Evolutionary conservation across 2,113 vertebrate genomes (phyloP).

Genomic region (Boleophthalmus pectinirostris): DNA sequence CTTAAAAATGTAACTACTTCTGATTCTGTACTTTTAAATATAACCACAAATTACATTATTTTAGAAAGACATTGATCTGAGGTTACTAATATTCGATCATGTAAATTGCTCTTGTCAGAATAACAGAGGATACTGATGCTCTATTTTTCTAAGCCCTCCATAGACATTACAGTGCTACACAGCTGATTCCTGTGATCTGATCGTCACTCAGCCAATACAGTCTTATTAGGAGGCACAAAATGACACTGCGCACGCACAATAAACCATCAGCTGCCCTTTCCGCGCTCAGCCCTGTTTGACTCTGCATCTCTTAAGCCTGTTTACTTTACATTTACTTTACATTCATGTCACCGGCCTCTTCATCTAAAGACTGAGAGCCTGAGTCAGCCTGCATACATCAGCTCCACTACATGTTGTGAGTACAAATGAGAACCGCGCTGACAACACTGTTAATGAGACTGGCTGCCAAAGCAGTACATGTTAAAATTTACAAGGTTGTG

Average conservation of each 20-base stretch:
- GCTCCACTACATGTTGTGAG: conserved; percentile 15
- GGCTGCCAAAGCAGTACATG: not conserved
- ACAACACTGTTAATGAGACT: not conserved
- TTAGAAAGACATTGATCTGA: too few relatives aligned
- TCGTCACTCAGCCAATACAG: not conserved
- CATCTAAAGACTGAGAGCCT: not conserved
- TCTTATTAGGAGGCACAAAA: not conserved
- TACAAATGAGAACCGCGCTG: conserved; percentile 30
- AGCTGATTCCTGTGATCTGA: not conserved
- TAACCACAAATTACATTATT: not conserved
- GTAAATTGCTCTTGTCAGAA: not conserved
- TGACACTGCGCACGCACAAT: not conserved
- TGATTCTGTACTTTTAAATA: too few relatives aligned
- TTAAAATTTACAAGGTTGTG: not conserved
- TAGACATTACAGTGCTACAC: not conserved
- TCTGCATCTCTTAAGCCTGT: not conserved
- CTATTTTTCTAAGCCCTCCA: not conserved
- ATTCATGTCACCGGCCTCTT: conserved; percentile 16
- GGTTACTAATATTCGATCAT: not conserved
- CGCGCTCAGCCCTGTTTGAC: not conserved
- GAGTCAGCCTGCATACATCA: not conserved
- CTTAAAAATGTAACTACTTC: too few relatives aligned
- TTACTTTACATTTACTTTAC: conserved; percentile 8
- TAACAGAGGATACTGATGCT: not conserved
- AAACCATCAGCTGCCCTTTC: not conserved